phyloP scores from a whole-genome alignment of 2,797 vertebrate genomes.

The Hapalemur alaotrensis region DNA sequence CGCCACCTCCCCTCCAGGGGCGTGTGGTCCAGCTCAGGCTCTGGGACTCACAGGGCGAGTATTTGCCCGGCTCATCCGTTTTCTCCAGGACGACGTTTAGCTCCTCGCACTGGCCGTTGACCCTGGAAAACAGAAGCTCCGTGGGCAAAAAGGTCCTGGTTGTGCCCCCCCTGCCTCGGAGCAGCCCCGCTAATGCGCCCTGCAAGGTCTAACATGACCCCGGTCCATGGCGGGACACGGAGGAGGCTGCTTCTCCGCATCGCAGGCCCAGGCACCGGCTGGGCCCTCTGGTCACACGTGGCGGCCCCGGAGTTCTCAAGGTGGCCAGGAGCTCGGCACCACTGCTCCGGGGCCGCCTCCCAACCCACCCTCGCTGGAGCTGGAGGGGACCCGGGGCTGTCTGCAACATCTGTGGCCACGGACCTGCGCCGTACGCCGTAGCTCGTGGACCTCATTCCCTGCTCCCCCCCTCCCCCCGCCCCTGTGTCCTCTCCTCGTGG shows the following conservation, averaged over 20 bases:
- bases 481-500: background rate
- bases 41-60: background rate
- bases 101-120: background rate
- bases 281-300: rapidly evolving
- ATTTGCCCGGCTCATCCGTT: background rate
- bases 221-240: background rate
- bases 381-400: rapidly evolving
- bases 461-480: too few relatives aligned
- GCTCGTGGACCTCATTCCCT: background rate
- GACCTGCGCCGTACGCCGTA: background rate
- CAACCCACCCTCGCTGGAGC: too few relatives aligned
- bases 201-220: background rate
- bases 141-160: rapidly evolving
- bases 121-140: background rate
- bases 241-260: background rate
- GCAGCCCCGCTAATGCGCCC: rapidly evolving
- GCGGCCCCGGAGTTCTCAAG: rapidly evolving
- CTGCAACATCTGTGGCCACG: background rate
- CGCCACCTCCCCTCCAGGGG: rapidly evolving
- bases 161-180: rapidly evolving
- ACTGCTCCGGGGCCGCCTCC: too few relatives aligned
- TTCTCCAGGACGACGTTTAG: background rate
- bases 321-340: background rate
- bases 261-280: rapidly evolving
- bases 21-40: rapidly evolving